Percentiles rank a stretch among this genome's conserved stretches.
Conservation (phyloP, 2,113 vertebrate genomes). For the Riparia riparia region DNA sequence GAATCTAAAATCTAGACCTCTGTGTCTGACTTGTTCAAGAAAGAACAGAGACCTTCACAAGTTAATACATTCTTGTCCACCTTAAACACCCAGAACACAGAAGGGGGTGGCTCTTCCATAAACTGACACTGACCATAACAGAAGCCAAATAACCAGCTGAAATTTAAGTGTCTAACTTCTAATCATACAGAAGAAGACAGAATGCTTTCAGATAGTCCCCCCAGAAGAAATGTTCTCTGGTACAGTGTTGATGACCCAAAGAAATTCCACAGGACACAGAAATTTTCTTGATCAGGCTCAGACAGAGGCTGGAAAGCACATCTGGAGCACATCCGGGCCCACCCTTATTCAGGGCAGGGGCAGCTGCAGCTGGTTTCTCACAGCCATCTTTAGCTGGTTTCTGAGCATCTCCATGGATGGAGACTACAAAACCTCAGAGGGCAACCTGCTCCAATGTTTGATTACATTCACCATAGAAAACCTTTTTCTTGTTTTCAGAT, state of each 20-base stretch:
- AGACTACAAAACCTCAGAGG: neutral
- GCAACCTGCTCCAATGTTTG: neutral
- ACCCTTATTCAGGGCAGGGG: neutral
- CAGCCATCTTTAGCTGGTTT: neutral
- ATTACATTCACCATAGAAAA: neutral
- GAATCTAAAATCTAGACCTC: neutral
- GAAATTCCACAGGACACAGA: neutral
- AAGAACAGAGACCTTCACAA: neutral
- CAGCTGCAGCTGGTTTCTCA: neutral
- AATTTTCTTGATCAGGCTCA: neutral
- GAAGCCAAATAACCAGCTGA: neutral
- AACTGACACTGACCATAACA: neutral
- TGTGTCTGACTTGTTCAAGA: neutral
- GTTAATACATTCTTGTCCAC: neutral
- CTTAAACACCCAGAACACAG: neutral
- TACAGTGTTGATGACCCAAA: neutral
- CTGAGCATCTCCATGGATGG: neutral
- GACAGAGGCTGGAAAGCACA: neutral
- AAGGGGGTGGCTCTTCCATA: neutral
- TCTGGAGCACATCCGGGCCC: neutral
- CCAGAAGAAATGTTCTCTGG: neutral
- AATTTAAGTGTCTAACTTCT: neutral
- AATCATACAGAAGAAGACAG: neutral
- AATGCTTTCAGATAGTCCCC: neutral
- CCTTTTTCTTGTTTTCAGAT: neutral